A percentile compares a stretch with the other conserved stretches of the same genome.
Evolutionary conservation across 2,888 invertebrate species (phyloP).

Genomic region (Scaptodrosophila latifasciaeformis): DNA sequence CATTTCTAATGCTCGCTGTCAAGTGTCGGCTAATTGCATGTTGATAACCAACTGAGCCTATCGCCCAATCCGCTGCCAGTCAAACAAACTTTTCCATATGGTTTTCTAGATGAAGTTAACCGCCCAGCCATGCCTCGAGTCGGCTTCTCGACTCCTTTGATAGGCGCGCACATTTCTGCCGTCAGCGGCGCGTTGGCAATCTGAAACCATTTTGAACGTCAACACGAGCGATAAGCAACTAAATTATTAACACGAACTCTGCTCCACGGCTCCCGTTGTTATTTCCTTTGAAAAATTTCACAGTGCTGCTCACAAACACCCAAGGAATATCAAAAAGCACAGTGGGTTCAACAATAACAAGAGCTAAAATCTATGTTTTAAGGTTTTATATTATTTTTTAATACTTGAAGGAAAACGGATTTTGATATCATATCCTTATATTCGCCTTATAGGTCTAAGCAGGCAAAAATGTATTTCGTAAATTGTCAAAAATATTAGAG

Average conservation of each 20-base stretch:
- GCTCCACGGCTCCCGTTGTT: constrained; percentile 46
- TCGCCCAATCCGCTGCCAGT: neutral
- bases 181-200: constrained; percentile 15
- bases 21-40: neutral
- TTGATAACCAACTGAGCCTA: neutral
- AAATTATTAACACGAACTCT: constrained; percentile 69
- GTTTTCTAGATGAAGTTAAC: neutral
- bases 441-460: no score
- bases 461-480: no score
- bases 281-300: constrained; percentile 50
- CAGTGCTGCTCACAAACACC: neutral
- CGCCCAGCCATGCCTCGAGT: neutral
- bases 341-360: no score
- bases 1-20: neutral
- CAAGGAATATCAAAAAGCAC: neutral
- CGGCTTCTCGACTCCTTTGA: no score
- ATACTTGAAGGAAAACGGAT: no score
- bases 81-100: neutral
- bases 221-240: constrained; percentile 69
- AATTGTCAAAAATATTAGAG: no score
- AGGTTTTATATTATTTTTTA: no score
- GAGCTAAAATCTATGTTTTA: no score
- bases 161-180: no score
- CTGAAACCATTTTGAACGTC: constrained; percentile 66
- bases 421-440: no score